Evolutionary conservation across 2,888 invertebrate genomes (phyloP).

Genomic region (Drosophila mercatorum): DNA sequence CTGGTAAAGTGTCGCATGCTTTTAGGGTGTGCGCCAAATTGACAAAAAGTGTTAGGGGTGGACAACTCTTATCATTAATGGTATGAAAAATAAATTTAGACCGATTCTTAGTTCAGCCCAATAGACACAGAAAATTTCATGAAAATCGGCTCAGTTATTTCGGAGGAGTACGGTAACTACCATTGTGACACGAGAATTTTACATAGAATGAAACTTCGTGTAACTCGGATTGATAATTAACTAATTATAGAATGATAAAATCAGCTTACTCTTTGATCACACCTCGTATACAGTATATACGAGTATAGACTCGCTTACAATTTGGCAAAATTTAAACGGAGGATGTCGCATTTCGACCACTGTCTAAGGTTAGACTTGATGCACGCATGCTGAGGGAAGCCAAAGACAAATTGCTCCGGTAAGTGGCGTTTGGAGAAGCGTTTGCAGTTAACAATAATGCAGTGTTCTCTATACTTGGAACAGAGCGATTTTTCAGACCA

Average conservation of each 20-base stretch:
- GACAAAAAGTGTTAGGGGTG: too few species aligned
- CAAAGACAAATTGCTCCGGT: conserved; percentile 83
- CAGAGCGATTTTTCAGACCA: conserved; percentile 55
- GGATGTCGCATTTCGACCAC: conserved; percentile 86
- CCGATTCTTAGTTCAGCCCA: too few species aligned
- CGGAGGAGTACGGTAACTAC: too few species aligned
- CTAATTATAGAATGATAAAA: background rate
- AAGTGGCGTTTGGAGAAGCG: conserved; percentile 77
- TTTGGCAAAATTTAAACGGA: conserved; percentile 83
- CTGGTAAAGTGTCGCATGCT: too few species aligned
- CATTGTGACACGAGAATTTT: too few species aligned
- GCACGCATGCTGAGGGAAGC: conserved; percentile 84
- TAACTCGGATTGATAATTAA: background rate
- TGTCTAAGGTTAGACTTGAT: conserved; percentile 84
- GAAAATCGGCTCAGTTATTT: too few species aligned
- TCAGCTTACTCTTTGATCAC: background rate
- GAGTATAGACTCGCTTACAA: background rate
- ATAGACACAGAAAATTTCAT: too few species aligned
- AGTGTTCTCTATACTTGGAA: conserved; percentile 70
- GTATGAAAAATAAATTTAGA: too few species aligned
- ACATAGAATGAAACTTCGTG: too few species aligned
- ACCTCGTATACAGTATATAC: too few species aligned
- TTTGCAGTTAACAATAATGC: conserved; percentile 65
- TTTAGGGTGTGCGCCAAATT: too few species aligned
- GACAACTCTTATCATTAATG: too few species aligned